These are phyloP conservation scores for Drosophila sechellia DNA, from an alignment of 1,140 invertebrate species.

Conservation along the genomic window DNA sequence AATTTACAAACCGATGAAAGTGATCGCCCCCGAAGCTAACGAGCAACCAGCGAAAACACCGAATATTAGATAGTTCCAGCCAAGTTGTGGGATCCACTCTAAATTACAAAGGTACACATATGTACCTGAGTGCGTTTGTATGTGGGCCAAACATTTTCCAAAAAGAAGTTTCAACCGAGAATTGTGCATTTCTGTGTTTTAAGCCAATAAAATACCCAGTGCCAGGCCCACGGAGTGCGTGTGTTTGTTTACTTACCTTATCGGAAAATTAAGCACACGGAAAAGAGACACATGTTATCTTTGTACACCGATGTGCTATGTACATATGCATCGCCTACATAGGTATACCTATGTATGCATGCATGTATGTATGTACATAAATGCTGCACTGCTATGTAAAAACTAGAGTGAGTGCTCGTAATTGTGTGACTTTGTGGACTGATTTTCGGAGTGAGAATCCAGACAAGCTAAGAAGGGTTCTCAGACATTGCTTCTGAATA, in stretches of 20 bases:
- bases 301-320: constrained; percentile 6
- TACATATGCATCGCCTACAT: constrained; percentile 4
- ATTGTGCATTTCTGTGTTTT: constrained; percentile 19
- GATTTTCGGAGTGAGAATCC: constrained; percentile 20
- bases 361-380: constrained; percentile 25
- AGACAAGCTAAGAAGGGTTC: constrained; percentile 12
- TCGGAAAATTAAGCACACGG: constrained; percentile 32
- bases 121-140: constrained; percentile 4
- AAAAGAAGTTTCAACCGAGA: constrained; percentile 9
- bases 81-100: constrained; percentile 22
- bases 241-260: constrained; percentile 46
- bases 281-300: constrained; percentile 45
- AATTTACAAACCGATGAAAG: constrained; percentile 4
- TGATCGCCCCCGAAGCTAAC: constrained; percentile 12
- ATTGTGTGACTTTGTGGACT: constrained; percentile 28
- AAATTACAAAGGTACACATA: constrained; percentile 30
- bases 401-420: constrained; percentile 15
- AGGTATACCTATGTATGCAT: constrained; percentile 9
- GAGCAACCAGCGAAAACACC: constrained; percentile 14
- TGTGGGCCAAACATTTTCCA: constrained; percentile 29
- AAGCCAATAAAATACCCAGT: constrained; percentile 2
- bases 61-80: constrained; percentile 16
- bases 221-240: constrained; percentile 11
- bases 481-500: background rate
- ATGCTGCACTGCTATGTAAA: constrained; percentile 16